Percentiles rank a stretch among this genome's conserved stretches.
Conservation (phyloP, 2,113 vertebrate species). For the Lasiurus cinereus region DNA sequence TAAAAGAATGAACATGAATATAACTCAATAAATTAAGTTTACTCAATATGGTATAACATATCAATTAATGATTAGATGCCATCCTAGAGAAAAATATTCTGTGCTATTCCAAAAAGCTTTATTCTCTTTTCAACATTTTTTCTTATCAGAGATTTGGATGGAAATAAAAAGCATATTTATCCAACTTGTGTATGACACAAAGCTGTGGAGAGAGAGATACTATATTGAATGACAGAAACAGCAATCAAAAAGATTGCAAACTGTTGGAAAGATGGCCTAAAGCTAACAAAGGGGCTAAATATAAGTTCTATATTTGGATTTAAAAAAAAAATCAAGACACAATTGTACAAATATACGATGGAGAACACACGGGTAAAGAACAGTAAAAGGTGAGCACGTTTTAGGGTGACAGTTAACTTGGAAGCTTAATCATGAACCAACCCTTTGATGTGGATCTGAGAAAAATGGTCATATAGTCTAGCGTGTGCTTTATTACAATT, state of each 20-base stretch:
- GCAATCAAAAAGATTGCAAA: conserved; percentile 24
- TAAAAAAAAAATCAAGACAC: conserved; percentile 42
- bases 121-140: conserved; percentile 29
- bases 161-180: conserved; percentile 59
- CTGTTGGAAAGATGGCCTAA: conserved; percentile 57
- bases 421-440: conserved; percentile 57
- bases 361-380: conserved; percentile 52
- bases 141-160: conserved; percentile 11
- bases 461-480: conserved; percentile 29
- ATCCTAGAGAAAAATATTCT: conserved; percentile 50
- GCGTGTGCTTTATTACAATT: conserved; percentile 42
- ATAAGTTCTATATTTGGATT: conserved; percentile 59
- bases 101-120: conserved; percentile 21
- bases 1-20: conserved; percentile 17
- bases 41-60: neutral
- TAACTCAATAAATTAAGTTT: conserved; percentile 36
- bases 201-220: neutral
- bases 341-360: conserved; percentile 53
- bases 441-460: conserved; percentile 69
- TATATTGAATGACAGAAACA: conserved; percentile 43
- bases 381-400: conserved; percentile 58
- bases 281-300: conserved; percentile 62
- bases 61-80: conserved; percentile 54
- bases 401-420: conserved; percentile 48
- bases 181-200: conserved; percentile 12